phyloP scores from a whole-genome alignment of 2,888 invertebrate genomes.

The Athalia rosae region DNA sequence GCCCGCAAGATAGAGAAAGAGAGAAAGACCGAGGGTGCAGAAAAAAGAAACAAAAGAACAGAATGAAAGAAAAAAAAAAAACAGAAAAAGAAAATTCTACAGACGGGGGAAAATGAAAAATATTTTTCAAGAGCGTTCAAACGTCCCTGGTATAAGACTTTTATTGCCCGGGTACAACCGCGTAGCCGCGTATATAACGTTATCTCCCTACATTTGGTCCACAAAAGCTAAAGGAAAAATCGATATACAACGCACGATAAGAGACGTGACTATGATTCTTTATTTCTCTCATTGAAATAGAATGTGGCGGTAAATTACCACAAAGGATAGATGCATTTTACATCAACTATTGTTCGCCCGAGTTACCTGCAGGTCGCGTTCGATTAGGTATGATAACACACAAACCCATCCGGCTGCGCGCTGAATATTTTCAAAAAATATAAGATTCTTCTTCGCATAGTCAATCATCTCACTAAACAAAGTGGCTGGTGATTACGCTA shows the following conservation, averaged over 20 bases:
- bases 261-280: conserved; percentile 12
- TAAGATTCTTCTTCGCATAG: background rate
- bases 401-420: background rate
- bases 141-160: conserved; percentile 18
- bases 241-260: conserved; percentile 1
- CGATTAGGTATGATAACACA: background rate
- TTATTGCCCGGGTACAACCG: conserved; percentile 14
- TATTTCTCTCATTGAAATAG: background rate
- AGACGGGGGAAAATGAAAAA: conserved; percentile 10
- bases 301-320: no score
- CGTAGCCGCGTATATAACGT: background rate
- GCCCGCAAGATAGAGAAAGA: background rate
- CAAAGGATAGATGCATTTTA: background rate
- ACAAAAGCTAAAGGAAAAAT: background rate
- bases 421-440: conserved; percentile 20
- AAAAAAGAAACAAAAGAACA: background rate
- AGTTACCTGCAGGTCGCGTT: background rate
- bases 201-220: conserved; percentile 29
- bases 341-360: background rate
- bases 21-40: background rate
- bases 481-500: conserved; percentile 9
- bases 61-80: background rate
- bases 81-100: background rate
- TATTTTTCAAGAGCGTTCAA: conserved; percentile 29
- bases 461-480: conserved; percentile 16